Conservation (phyloP, 2,113 vertebrate species). For the Garra rufa region DNA sequence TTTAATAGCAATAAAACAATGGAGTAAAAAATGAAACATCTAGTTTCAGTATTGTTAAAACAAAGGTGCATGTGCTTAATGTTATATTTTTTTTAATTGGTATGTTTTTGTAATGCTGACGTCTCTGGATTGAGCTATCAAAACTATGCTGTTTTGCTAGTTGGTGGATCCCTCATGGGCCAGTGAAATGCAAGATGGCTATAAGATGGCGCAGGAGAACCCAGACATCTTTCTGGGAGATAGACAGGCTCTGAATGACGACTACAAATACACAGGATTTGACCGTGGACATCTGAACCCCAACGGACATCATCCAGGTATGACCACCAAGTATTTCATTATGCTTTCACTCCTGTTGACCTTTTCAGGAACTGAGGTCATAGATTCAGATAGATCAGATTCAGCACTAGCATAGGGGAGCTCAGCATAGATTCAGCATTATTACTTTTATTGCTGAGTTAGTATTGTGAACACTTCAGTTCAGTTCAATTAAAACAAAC, state of each 20-base stretch:
- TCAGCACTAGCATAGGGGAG: no score
- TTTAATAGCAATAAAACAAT: neutral
- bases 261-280: constrained; percentile 74
- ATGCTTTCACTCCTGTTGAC: neutral
- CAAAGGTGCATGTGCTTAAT: neutral
- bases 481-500: no score
- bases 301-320: constrained; percentile 76
- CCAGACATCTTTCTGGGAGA: constrained; percentile 71
- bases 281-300: constrained; percentile 79
- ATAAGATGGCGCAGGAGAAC: constrained; percentile 68
- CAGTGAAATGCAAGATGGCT: constrained; percentile 72
- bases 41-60: no score
- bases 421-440: neutral
- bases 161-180: constrained; percentile 71
- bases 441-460: neutral
- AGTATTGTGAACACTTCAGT: no score
- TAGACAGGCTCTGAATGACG: constrained; percentile 76
- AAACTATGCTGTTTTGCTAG: constrained; percentile 51
- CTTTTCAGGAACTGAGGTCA: neutral
- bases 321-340: neutral
- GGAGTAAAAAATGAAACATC: neutral
- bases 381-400: neutral
- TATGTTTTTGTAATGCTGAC: neutral
- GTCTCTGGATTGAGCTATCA: neutral
- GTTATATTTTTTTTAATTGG: neutral